A percentile compares a stretch with the other conserved stretches of the same genome.
Evolutionary conservation across 1,140 invertebrate species (phyloP).

Genomic region (Trichonephila clavipes): DNA sequence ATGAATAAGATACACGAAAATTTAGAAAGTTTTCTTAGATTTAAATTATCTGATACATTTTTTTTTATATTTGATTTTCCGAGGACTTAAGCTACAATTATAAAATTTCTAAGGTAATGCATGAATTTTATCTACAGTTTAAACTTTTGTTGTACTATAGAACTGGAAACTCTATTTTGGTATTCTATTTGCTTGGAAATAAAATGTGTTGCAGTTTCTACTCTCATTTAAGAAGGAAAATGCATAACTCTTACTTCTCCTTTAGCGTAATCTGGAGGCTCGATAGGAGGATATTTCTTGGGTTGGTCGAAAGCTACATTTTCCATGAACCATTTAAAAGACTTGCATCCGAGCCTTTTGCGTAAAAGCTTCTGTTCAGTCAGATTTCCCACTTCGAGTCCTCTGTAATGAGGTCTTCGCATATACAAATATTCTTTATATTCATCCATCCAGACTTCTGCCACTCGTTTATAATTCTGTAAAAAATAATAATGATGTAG

Average conservation of each 20-base stretch:
- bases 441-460: conserved; percentile 80
- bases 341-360: conserved; percentile 78
- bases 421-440: conserved; percentile 79
- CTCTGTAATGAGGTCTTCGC: conserved; percentile 88
- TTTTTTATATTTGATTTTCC: too few species aligned
- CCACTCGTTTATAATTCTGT: conserved; percentile 78
- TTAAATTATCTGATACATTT: too few species aligned
- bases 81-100: too few species aligned
- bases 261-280: conserved; percentile 92
- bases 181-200: too few species aligned
- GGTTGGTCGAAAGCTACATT: conserved; percentile 97
- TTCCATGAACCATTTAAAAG: conserved; percentile 97
- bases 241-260: conserved; percentile 85
- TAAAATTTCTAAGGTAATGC: too few species aligned
- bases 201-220: too few species aligned
- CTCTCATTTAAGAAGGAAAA: too few species aligned
- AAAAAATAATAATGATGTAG: background rate
- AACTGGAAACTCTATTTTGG: too few species aligned
- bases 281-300: conserved; percentile 94
- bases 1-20: too few species aligned
- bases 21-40: too few species aligned
- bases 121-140: too few species aligned
- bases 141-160: too few species aligned
- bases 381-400: conserved; percentile 86
- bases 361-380: conserved; percentile 80